Base-by-base conservation (phyloP, 2,888 invertebrate genomes). In the Temnothorax unifasciatus region DNA sequence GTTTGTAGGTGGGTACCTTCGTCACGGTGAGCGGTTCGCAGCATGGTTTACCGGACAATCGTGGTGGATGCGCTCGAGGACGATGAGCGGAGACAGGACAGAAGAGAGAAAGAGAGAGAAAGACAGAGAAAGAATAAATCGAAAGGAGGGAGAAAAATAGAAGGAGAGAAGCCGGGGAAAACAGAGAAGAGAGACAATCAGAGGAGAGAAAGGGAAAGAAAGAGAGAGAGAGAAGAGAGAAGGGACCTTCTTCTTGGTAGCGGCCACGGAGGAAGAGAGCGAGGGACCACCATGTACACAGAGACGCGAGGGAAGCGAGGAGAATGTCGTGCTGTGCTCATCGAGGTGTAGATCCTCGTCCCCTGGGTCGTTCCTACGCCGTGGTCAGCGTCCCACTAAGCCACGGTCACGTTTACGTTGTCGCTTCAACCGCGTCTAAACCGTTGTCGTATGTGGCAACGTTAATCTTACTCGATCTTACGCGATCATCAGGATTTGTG, bases 331-430 rank as follows among this genome's bases (percentile, higher is more conserved):
- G 94, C 93, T 93, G 95, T 94, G 94, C 91, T 94, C 95, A 94
- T 94, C 95, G 94, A 95, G 93, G 94, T 94, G 94, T 94, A 94
- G 93, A 94, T 95, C 95, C 95, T 94, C 94, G 95, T 95, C 94
- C 94, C 93, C 94, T 91, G 91, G 92, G 92, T 94, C 93, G 93
- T 92, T 92, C 91, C 92, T 93, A 91, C 91, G 90, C 93, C 93
- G 93, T 94, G 94, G 93, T 94, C 94, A 94, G 93, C 94, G 94
- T 94, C 94, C 94, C 93, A 94, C 93, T 94, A 94, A 94, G 92
- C 93, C 93, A 92, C 91, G 93, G 92, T 92, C 93, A 92, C 92
- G 92, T 94, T 94, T 90, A 91, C 91, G 91, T 90, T 90, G 88
- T 87, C 88, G 87, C 87, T 84, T 85, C 86, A 87, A 87, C 85